Conservation (phyloP, 2,797 vertebrate species). For the Molossus alvarezi region DNA sequence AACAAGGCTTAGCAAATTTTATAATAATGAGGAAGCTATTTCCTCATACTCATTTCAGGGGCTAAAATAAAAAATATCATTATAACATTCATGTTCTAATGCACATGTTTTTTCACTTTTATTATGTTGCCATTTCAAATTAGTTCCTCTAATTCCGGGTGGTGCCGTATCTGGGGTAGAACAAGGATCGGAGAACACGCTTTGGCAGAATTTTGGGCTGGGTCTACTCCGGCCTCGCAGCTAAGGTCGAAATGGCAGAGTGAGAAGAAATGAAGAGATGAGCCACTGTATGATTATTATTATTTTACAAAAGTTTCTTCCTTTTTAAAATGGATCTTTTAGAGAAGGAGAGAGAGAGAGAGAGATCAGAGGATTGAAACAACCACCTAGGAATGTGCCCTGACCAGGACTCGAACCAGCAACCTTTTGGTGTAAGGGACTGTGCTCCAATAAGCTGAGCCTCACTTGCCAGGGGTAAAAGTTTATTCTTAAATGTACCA, state of each 20-base stretch:
- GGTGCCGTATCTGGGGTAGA: not conserved
- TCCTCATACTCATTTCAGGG: slow-evolving; percentile 21
- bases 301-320: too few relatives aligned
- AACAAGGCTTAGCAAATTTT: slow-evolving; percentile 15
- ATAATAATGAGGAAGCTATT: not conserved
- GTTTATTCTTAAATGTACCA: not conserved
- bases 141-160: not conserved
- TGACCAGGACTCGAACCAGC: too few relatives aligned
- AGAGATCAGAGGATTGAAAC: too few relatives aligned
- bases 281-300: not conserved
- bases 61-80: not conserved
- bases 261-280: not conserved
- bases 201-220: not conserved
- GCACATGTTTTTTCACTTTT: not conserved
- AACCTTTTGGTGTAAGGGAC: not conserved
- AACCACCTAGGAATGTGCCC: too few relatives aligned
- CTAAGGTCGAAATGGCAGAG: not conserved
- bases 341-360: too few relatives aligned
- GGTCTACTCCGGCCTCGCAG: not conserved
- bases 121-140: not conserved
- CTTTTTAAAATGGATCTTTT: too few relatives aligned
- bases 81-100: not conserved
- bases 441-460: not conserved
- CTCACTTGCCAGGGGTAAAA: not conserved
- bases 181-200: not conserved